These are phyloP conservation scores for Doris montereyensis DNA, from an alignment of 2,888 invertebrate species.

Conservation along the genomic window DNA sequence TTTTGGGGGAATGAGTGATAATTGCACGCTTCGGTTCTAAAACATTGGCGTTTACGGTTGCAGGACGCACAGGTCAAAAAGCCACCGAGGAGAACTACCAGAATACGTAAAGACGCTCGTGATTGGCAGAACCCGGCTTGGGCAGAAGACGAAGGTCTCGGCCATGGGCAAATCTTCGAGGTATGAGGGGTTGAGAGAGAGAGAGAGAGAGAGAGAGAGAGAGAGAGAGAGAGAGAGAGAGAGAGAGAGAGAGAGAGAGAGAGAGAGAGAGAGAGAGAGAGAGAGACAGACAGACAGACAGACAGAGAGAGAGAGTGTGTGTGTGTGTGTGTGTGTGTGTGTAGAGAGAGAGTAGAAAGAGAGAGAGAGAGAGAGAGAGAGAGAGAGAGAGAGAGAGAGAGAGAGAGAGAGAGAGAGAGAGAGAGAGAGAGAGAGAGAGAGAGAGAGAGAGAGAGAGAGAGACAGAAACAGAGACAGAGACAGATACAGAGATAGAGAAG, in stretches of 20 bases:
- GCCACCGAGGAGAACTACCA: too few species aligned
- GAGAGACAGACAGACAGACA: not conserved
- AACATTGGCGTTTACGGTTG: too few species aligned
- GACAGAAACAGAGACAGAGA: too few species aligned
- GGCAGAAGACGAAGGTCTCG: slow-evolving; percentile 57
- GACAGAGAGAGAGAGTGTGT: slow-evolving; percentile 29
- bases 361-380: not conserved
- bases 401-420: slow-evolving; percentile 34
- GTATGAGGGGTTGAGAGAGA: not conserved
- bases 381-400: slow-evolving; percentile 24
- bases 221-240: slow-evolving; percentile 33
- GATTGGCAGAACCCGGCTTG: slow-evolving; percentile 58
- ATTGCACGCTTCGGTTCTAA: too few species aligned
- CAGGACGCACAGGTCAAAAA: too few species aligned
- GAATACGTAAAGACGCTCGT: too few species aligned
- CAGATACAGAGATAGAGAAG: too few species aligned
- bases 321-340: not conserved
- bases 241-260: slow-evolving; percentile 24
- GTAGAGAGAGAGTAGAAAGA: not conserved
- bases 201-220: slow-evolving; percentile 11
- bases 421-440: slow-evolving; percentile 10
- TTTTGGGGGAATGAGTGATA: too few species aligned
- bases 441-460: not conserved
- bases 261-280: not conserved
- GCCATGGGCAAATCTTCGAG: slow-evolving; percentile 47